A percentile compares a stretch with the other conserved stretches of the same genome.
Evolutionary conservation across 37 sponge, comb jelly and placozoan species (phyloP).

Genomic region (Eunapius fragilis): DNA sequence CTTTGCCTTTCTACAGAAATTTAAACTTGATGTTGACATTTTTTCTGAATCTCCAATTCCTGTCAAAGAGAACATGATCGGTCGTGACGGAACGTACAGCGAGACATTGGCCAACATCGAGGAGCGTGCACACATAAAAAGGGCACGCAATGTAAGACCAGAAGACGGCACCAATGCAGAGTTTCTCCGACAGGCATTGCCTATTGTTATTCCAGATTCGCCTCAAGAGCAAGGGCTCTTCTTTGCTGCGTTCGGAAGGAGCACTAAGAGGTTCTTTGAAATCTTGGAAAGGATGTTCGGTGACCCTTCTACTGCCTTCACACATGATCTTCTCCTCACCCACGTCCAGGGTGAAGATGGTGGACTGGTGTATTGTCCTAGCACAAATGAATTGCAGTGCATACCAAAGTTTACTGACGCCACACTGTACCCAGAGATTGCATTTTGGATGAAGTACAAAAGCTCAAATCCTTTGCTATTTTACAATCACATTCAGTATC

Average conservation of each 20-base stretch:
- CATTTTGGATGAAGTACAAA: conserved; percentile 45
- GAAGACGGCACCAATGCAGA: conserved; percentile 58
- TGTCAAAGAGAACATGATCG: conserved; percentile 44
- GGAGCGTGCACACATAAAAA: conserved; percentile 44
- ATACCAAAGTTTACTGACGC: conserved; percentile 1
- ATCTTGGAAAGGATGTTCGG: conserved; percentile 33
- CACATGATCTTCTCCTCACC: conserved; percentile 28
- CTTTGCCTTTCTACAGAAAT: conserved; percentile 47
- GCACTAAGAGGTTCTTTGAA: conserved; percentile 22
- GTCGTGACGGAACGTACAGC: conserved; percentile 22
- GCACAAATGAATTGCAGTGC: conserved; percentile 12
- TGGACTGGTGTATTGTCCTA: conserved; percentile 35
- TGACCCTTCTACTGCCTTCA: background rate
- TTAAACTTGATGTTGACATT: conserved; percentile 14
- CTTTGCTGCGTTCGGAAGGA: conserved; percentile 62
- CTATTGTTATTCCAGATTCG: background rate
- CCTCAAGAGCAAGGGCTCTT: conserved; percentile 37
- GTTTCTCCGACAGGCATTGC: conserved; percentile 47
- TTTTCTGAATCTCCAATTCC: conserved; percentile 6
- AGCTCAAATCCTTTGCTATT: conserved; percentile 40
- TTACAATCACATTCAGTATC: conserved; percentile 65
- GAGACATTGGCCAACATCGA: conserved; percentile 35
- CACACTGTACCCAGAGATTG: conserved; percentile 29
- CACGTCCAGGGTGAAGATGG: conserved; percentile 40
- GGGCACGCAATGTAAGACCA: conserved; percentile 27